These are phyloP conservation scores for Holacanthella duospinosa DNA, from an alignment of 2,888 invertebrate genomes.

Conservation along the genomic window DNA sequence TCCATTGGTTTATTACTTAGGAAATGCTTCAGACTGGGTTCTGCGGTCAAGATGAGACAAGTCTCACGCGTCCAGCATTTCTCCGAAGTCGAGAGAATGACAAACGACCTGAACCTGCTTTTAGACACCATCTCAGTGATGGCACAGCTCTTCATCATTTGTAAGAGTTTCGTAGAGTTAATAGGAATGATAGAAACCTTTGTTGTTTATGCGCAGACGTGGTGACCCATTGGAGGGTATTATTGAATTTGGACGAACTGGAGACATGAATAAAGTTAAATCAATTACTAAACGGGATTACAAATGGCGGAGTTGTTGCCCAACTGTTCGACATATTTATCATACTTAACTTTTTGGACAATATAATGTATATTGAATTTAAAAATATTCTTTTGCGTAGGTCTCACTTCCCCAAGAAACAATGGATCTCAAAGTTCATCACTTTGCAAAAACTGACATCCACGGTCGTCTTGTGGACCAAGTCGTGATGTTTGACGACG, in stretches of 20 bases:
- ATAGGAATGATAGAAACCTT: not conserved
- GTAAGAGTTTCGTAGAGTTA: constrained; percentile 12
- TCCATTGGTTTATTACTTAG: constrained; percentile 13
- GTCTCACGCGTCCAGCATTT: constrained; percentile 20
- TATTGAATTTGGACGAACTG: constrained; percentile 26
- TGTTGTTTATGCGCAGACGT: not conserved
- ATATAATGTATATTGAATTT: not conserved
- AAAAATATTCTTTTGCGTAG: constrained; percentile 8
- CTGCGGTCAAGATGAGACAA: constrained; percentile 26
- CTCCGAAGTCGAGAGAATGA: constrained; percentile 22
- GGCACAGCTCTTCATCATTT: constrained; percentile 30
- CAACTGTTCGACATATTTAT: constrained; percentile 19
- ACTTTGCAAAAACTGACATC: constrained; percentile 28
- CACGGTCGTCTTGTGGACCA: constrained; percentile 13
- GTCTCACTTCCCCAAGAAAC: constrained; percentile 17
- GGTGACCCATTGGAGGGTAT: constrained; percentile 34
- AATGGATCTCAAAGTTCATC: constrained; percentile 23
- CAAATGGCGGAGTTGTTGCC: constrained; percentile 29
- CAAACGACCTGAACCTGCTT: constrained; percentile 30
- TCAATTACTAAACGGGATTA: constrained; percentile 30
- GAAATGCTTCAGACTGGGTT: constrained; percentile 29
- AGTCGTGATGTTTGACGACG: constrained; percentile 30
- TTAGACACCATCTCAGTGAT: constrained; percentile 30
- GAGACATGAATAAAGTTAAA: constrained; percentile 32
- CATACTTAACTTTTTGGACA: constrained; percentile 5